A percentile compares a stretch with the other conserved stretches of the same genome.
phyloP scores from a whole-genome alignment of 2,888 invertebrate genomes.

The Dexiosoma caninum region DNA sequence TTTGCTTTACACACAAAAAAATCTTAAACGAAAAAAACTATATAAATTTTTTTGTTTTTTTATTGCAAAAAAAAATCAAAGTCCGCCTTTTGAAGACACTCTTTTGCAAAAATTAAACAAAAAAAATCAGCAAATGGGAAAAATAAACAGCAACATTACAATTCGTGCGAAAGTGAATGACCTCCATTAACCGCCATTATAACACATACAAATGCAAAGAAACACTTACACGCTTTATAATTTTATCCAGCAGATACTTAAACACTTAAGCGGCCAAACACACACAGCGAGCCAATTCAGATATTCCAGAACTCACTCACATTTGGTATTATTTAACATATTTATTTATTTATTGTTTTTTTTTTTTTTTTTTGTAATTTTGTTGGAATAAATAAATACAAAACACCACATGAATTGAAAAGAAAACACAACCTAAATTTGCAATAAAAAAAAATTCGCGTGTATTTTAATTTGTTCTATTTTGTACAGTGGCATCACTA shows the following conservation, averaged over 20 bases:
- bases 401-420: constrained; percentile 15
- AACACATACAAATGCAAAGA: constrained; percentile 24
- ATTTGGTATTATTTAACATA: constrained; percentile 54
- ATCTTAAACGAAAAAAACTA: background rate
- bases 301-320: constrained; percentile 32
- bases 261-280: background rate
- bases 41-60: background rate
- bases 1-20: background rate
- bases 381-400: background rate
- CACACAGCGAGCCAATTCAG: background rate
- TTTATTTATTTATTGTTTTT: background rate
- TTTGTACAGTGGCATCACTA: no score
- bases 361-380: background rate
- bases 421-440: constrained; percentile 16
- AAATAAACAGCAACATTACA: constrained; percentile 68
- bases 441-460: constrained; percentile 27
- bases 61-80: constrained; percentile 47
- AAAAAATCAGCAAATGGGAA: constrained; percentile 23
- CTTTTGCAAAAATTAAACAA: constrained; percentile 39
- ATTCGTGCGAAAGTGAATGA: constrained; percentile 78
- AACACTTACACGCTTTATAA: background rate
- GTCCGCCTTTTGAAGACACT: constrained; percentile 57
- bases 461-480: constrained; percentile 7
- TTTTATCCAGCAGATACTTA: constrained; percentile 34
- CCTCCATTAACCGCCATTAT: constrained; percentile 78